Percentiles rank a stretch among this genome's conserved stretches.
These are phyloP conservation scores for Sclerurus mexicanus DNA, from an alignment of 2,113 vertebrate genomes.

Conservation along the genomic window DNA sequence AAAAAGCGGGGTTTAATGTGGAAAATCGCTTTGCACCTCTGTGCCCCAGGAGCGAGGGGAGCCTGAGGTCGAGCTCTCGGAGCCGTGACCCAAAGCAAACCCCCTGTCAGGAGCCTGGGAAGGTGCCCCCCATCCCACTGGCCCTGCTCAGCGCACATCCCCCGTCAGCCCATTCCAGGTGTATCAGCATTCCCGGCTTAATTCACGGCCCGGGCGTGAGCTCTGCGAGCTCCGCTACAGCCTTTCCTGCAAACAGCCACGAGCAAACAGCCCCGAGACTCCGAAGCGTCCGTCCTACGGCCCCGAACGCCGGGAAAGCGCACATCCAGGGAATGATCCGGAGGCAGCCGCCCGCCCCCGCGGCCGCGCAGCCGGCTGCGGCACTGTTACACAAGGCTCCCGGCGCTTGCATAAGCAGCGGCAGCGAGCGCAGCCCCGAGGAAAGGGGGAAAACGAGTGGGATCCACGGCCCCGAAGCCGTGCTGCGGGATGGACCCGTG, in stretches of 20 bases:
- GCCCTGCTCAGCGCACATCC: not conserved
- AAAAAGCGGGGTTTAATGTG: accelerated
- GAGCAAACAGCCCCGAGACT: not conserved
- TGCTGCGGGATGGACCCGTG: accelerated
- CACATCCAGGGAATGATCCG: accelerated
- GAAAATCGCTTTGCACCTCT: not conserved
- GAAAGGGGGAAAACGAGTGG: not conserved
- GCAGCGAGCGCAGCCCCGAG: not conserved
- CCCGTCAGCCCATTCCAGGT: accelerated
- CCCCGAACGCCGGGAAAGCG: accelerated
- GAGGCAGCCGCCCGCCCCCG: not conserved
- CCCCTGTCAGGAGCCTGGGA: accelerated
- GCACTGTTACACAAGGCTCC: constrained; percentile 25
- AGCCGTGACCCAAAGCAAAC: not conserved
- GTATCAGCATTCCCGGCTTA: not conserved
- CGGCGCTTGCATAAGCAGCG: not conserved
- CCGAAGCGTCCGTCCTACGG: not conserved
- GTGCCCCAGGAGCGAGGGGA: accelerated
- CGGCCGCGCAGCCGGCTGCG: not conserved
- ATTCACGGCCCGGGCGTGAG: not conserved
- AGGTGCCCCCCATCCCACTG: not conserved
- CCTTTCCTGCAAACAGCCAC: not conserved
- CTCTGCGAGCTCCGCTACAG: accelerated
- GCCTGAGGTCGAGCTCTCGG: not conserved
- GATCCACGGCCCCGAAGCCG: not conserved